These are phyloP conservation scores for Chamaea fasciata DNA, from an alignment of 2,113 vertebrate genomes.

Conservation along the genomic window DNA sequence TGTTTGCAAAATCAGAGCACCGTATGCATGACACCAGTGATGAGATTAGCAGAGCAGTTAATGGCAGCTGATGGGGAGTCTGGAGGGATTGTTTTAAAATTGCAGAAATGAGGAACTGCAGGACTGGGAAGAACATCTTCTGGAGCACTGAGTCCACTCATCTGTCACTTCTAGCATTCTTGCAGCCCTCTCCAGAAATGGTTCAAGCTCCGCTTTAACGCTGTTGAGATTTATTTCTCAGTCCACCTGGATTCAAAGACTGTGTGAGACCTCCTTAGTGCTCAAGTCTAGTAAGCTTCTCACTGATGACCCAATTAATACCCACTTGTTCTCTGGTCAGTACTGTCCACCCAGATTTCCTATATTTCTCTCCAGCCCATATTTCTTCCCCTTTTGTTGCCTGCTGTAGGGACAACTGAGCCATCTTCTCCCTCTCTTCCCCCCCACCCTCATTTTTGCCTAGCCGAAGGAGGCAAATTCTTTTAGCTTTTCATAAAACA, in stretches of 20 bases:
- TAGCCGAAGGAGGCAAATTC: not conserved
- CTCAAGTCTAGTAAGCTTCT: not conserved
- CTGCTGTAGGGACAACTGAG: not conserved
- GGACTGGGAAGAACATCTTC: not conserved
- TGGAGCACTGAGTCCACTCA: not conserved
- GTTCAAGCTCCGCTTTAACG: not conserved
- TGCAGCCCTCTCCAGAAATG: not conserved
- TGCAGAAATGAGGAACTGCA: not conserved
- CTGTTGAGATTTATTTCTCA: not conserved
- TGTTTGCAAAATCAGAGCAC: not conserved
- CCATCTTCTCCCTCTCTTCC: not conserved
- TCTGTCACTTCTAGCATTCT: not conserved
- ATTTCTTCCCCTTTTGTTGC: not conserved
- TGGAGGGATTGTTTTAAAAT: not conserved
- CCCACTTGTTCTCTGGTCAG: not conserved
- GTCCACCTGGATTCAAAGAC: not conserved
- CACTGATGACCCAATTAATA: not conserved
- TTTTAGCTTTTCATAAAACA: not conserved
- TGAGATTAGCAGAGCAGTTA: not conserved
- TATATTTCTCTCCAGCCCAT: not conserved
- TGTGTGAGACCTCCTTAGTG: not conserved
- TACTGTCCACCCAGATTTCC: not conserved
- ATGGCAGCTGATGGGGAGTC: not conserved
- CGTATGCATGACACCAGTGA: fast-evolving
- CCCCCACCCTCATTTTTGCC: fast-evolving